Evolutionary conservation across 2,888 invertebrate species (phyloP).

Genomic region (Deroplatys truncata): DNA sequence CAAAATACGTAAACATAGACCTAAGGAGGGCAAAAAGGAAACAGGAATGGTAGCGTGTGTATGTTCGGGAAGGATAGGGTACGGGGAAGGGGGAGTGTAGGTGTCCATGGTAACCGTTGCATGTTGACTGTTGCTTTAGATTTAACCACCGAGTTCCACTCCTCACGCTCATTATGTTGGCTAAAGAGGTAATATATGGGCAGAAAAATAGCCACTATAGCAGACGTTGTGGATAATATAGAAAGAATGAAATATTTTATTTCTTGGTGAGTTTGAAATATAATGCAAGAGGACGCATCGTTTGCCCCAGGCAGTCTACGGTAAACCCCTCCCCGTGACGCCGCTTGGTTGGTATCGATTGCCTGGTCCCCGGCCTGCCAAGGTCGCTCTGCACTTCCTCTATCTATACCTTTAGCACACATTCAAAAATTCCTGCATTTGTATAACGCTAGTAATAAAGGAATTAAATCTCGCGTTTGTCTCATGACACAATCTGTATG

Average conservation of each 20-base stretch:
- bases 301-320: not conserved
- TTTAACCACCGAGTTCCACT: not conserved
- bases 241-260: not conserved
- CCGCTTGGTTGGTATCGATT: not conserved
- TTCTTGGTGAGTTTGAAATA: not conserved
- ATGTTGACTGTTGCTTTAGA: not conserved
- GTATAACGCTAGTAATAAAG: not conserved
- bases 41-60: too few species aligned
- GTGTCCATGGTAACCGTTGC: not conserved
- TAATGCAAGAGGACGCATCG: not conserved
- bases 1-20: not conserved
- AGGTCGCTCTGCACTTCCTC: not conserved
- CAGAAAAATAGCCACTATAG: too few species aligned
- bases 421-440: not conserved
- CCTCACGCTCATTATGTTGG: too few species aligned
- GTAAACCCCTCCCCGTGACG: not conserved
- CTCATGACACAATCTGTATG: too few species aligned
- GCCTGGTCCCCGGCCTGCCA: conserved; percentile 5
- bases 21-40: too few species aligned
- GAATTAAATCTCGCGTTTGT: too few species aligned
- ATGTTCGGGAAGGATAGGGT: not conserved
- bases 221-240: not conserved
- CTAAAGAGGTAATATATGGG: too few species aligned
- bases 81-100: not conserved
- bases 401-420: not conserved